phyloP scores from a whole-genome alignment of 2,888 invertebrate genomes.

The Pteria penguin region DNA sequence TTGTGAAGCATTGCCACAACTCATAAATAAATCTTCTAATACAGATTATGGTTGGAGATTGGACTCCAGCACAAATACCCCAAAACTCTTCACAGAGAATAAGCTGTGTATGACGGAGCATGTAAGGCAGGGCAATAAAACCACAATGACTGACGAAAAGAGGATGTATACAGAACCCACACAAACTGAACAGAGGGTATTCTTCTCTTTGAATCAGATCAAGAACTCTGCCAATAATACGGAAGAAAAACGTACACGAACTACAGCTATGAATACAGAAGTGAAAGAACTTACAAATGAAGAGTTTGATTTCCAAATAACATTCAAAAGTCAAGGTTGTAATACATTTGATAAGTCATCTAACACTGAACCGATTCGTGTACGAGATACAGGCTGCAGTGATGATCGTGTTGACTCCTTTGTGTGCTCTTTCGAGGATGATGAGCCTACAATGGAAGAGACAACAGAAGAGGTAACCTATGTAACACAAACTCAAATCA shows the following conservation, averaged over 20 bases:
- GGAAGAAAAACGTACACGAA: constrained; percentile 49
- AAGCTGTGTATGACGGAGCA: constrained; percentile 69
- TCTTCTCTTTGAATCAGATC: constrained; percentile 62
- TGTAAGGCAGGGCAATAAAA: constrained; percentile 53
- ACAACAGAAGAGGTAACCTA: constrained; percentile 38
- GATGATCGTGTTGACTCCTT: constrained; percentile 58
- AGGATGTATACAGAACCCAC: constrained; percentile 44
- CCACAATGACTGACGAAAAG: constrained; percentile 71
- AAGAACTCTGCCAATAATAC: constrained; percentile 64
- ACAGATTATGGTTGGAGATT: constrained; percentile 72
- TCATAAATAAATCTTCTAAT: constrained; percentile 56
- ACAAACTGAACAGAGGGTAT: constrained; percentile 70
- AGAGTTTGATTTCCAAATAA: constrained; percentile 53
- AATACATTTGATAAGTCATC: constrained; percentile 39
- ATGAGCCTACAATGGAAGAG: constrained; percentile 57
- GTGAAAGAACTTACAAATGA: constrained; percentile 48
- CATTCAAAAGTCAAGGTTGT: constrained; percentile 39
- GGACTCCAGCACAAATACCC: constrained; percentile 72
- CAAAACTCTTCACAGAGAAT: constrained; percentile 53
- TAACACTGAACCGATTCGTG: constrained; percentile 38
- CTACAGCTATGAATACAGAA: constrained; percentile 66
- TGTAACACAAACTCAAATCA: constrained; percentile 30
- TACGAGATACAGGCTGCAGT: constrained; percentile 52
- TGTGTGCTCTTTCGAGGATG: constrained; percentile 56
- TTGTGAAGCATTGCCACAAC: constrained; percentile 67